Percentiles rank a stretch among this genome's conserved stretches.
phyloP scores from a whole-genome alignment of 2,113 vertebrate species.

The Muntiacus muntjak region DNA sequence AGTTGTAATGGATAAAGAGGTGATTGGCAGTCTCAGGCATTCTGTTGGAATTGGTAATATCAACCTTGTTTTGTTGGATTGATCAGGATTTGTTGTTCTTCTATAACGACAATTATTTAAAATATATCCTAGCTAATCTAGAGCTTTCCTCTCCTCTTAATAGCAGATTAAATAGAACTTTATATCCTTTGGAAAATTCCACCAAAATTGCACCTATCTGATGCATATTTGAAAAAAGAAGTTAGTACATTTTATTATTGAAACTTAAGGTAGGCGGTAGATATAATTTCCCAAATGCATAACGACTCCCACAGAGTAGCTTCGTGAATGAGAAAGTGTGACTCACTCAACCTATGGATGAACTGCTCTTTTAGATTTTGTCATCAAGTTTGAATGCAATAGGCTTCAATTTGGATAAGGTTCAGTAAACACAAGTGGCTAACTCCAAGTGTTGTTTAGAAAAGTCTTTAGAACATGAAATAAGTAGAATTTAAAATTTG shows the following conservation, averaged over 20 bases:
- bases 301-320: slow-evolving; percentile 32
- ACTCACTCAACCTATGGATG: slow-evolving; percentile 42
- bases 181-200: neutral
- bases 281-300: slow-evolving; percentile 45
- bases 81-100: neutral
- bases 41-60: neutral
- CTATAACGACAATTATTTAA: neutral
- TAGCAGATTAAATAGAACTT: neutral
- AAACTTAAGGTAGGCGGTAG: slow-evolving; percentile 44
- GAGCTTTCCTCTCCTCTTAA: neutral
- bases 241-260: slow-evolving; percentile 61
- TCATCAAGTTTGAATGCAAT: neutral
- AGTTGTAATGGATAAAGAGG: neutral
- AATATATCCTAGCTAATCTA: neutral
- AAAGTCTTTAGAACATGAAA: neutral
- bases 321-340: neutral
- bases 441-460: neutral
- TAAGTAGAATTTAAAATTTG: neutral
- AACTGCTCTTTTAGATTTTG: neutral
- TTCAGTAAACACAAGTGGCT: neutral
- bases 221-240: slow-evolving; percentile 49
- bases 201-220: neutral
- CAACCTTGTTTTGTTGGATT: neutral
- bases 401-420: neutral
- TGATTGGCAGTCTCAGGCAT: neutral